phyloP scores from a whole-genome alignment of 2,888 invertebrate genomes.

The Drosophila emarginata region DNA sequence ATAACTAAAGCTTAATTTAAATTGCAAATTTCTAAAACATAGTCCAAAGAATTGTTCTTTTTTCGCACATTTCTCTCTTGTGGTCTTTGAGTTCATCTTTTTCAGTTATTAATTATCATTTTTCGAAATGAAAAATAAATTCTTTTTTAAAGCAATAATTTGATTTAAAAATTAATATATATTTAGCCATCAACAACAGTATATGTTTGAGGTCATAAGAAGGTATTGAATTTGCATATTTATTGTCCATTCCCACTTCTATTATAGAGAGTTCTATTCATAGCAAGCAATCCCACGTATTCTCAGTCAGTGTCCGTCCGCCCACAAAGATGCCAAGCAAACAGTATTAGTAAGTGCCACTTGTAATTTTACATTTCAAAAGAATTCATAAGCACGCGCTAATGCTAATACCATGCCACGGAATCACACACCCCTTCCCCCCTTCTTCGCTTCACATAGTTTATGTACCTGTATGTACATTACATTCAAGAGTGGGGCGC shows the following conservation, averaged over 20 bases:
- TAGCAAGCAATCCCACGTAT: conserved; percentile 29
- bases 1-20: not conserved
- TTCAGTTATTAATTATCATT: conserved; percentile 6
- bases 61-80: not conserved
- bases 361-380: conserved; percentile 45
- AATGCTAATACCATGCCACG: conserved; percentile 41
- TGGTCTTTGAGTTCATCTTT: not conserved
- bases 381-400: conserved; percentile 71
- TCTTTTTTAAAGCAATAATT: not conserved
- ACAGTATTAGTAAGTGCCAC: conserved; percentile 29
- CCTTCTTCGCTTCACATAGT: conserved; percentile 8
- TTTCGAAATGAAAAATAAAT: not conserved
- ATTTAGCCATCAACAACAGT: not conserved
- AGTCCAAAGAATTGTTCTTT: not conserved
- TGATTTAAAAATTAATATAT: not conserved
- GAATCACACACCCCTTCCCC: conserved; percentile 6
- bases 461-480: conserved; percentile 30
- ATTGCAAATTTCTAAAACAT: not conserved
- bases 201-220: conserved; percentile 3
- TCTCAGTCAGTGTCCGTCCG: conserved; percentile 17
- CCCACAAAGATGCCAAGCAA: conserved; percentile 27
- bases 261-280: conserved; percentile 19
- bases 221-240: conserved; percentile 5
- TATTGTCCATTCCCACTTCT: conserved; percentile 4
- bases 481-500: conserved; percentile 28